phyloP scores from a whole-genome alignment of 2,888 invertebrate genomes.

The Athalia circularis region DNA sequence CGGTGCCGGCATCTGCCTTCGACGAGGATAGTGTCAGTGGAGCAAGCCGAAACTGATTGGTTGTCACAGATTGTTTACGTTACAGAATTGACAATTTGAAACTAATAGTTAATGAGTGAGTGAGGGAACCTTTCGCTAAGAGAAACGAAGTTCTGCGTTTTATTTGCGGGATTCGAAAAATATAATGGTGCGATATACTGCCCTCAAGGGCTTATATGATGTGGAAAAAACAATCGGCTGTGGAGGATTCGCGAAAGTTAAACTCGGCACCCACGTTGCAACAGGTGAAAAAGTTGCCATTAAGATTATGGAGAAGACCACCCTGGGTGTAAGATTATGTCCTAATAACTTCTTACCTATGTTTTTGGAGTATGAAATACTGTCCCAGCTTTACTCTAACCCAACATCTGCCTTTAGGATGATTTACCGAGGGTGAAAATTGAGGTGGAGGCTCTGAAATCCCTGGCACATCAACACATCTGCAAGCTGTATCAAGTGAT shows the following conservation, averaged over 20 bases:
- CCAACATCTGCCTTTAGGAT: constrained; percentile 75
- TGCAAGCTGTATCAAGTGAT: constrained; percentile 87
- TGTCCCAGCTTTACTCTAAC: background rate
- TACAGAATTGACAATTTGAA: constrained; percentile 55
- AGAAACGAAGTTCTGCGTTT: constrained; percentile 25
- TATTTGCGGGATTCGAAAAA: background rate
- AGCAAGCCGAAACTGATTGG: constrained; percentile 54
- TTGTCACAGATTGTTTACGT: constrained; percentile 59
- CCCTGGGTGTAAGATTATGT: constrained; percentile 78
- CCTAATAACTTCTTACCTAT: background rate
- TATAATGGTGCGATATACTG: constrained; percentile 76
- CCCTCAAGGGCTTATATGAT: constrained; percentile 80
- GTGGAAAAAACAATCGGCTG: constrained; percentile 83
- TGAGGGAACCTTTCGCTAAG: too few relatives aligned
- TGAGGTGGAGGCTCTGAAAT: constrained; percentile 85
- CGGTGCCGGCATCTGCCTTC: constrained; percentile 3
- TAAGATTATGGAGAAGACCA: constrained; percentile 87
- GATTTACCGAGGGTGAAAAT: constrained; percentile 83
- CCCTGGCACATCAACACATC: constrained; percentile 83
- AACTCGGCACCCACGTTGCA: constrained; percentile 84
- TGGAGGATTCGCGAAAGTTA: constrained; percentile 90
- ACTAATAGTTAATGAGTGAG: constrained; percentile 44
- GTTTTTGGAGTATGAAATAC: background rate
- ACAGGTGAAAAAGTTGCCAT: constrained; percentile 89
- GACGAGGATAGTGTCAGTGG: background rate